Base-by-base conservation (phyloP, 1,140 invertebrate species). In the Nomia melanderi region DNA sequence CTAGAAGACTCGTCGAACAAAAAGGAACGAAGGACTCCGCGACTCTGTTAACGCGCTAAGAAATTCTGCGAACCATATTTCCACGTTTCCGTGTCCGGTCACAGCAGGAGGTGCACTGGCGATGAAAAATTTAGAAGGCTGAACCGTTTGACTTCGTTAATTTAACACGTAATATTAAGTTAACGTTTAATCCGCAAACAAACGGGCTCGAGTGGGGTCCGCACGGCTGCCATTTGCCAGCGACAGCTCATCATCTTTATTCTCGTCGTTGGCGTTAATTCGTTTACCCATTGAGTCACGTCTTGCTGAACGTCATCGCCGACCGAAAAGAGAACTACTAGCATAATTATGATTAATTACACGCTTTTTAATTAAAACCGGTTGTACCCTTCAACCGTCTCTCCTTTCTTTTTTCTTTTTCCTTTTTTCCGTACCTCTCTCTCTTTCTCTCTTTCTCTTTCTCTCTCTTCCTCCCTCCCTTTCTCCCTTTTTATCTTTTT, bases 301-400 rank as follows among this genome's bases (percentile, higher is more conserved):
- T 70, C 53, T 77, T 41, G 77, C 74, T 62, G 74, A 65, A 56
- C 63, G 25, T 64, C 36, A 65, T 25, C 39, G 44, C 54, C 12
- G 17, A 33, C 69, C 78, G 65, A 63, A 73, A 81, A 56, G 79
- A 66, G 75, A 75, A 73, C 54, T 77, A 50, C 50, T 31, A 39
- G 39, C 53, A 67, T 77, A 79, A 79, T 79, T 77, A 63, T 63
- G 47, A 56, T 63, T 81, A 66, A 81, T 81, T 81, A 69, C 67
- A 64, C 73, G 59, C 29, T 67, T 82, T 44, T 66, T 76, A 78
- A 82, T 82, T 80, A 81, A 17, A 69, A 41, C 41, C 62, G 57
- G 65, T 69, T 81, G 41, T 73, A 75, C 50, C 54, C 57, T 57
- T 47, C 56, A 56, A 62, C 63, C 44, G 72, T 69, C 56, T 33